Evolutionary conservation across 2,888 invertebrate genomes (phyloP), one percentile per base, ranked within the genome.

Genomic region (Caenorhabditis zanzibari): DNA sequence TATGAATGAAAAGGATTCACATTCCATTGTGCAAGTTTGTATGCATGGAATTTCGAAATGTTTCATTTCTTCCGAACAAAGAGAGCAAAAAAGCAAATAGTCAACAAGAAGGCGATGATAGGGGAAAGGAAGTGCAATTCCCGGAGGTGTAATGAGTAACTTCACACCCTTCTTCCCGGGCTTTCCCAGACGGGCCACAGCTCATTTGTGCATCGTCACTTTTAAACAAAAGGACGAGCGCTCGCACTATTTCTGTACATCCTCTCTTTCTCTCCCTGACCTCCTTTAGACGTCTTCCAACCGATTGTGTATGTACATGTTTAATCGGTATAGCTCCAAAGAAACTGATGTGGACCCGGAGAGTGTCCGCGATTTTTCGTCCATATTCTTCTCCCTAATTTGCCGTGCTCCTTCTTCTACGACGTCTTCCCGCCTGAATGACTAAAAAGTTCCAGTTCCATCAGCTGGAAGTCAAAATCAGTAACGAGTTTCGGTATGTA

Each of bases 271-370:
- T n/a, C n/a, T n/a, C n/a, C n/a, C n/a, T 49, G 58, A 44, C 69
- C 59, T 61, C 61, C 52, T 76, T 26, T 14, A 2, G 16, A 41
- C 38, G 28, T 56, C 58, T 44, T 63, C 64, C 41, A n/a, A 56
- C 69, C 77, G 61, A 79, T 79, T 79, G 79, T 79, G 69, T 79
- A 79, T 79, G 79, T 79, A 71, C 79, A 79, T 79, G 63, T 71
- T 79, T 79, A 79, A 79, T 79, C 79, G 69, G 71, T 71, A 79
- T 35, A 52, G 71, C 71, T 61, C 63, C 47, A 63, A 76, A 76
- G 76, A 76, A 76, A 68, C 68, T 76, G 76, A 74, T 64, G 64
- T 52, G 74, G 56, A 54, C 76, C 61, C 32, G 59, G 38, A 49
- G 38, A 47, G 44, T 26, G 63, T 26, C 38, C 63, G 28, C 22